Percentiles rank a stretch among this genome's conserved stretches.
Evolutionary conservation across 2,888 invertebrate species (phyloP).

Genomic region (Xylocampa areola): DNA sequence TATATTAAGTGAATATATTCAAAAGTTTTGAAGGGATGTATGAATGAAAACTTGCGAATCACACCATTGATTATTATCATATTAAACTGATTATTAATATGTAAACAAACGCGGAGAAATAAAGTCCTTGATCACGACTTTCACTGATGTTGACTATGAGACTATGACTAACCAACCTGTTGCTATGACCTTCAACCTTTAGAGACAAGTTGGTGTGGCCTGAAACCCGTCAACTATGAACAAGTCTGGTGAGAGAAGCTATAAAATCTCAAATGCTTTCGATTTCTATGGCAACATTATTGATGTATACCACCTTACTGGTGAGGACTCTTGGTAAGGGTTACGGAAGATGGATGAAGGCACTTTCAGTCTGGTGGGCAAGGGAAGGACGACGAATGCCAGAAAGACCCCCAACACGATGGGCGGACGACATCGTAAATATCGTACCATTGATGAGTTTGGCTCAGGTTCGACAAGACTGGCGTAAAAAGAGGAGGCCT

Average conservation of each 20-base stretch:
- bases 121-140: constrained; percentile 44
- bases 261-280: constrained; percentile 43
- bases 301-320: not conserved
- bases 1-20: no score
- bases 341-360: no score
- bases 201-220: constrained; percentile 22
- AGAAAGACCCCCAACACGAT: no score
- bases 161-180: constrained; percentile 37
- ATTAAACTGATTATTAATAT: constrained; percentile 1
- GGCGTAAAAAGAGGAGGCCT: no score
- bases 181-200: constrained; percentile 45
- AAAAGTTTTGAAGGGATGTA: no score
- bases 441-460: no score
- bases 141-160: constrained; percentile 39
- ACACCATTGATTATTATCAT: constrained; percentile 23
- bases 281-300: constrained; percentile 22
- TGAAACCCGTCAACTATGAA: constrained; percentile 36
- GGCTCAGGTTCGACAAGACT: no score
- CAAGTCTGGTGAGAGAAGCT: constrained; percentile 20
- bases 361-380: no score
- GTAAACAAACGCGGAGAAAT: constrained; percentile 37
- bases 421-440: no score
- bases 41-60: no score
- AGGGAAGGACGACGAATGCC: no score
- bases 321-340: no score